A percentile compares a stretch with the other conserved stretches of the same genome.
phyloP scores from a whole-genome alignment of 2,888 invertebrate genomes.

The Timandra comae region DNA sequence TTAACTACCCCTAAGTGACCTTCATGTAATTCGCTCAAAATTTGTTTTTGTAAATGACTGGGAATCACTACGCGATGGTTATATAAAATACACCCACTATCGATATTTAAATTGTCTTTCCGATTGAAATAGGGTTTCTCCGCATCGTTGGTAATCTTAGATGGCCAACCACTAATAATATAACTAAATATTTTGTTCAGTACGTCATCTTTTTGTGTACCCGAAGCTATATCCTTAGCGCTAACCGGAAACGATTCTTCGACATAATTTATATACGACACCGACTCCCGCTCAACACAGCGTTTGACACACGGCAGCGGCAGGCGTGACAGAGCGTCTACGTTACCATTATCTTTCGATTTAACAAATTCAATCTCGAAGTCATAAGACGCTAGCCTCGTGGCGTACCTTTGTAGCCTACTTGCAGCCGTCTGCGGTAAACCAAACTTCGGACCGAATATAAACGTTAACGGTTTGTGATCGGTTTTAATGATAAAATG shows the following conservation, averaged over 20 bases:
- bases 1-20: slow-evolving; percentile 21
- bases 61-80: slow-evolving; percentile 13
- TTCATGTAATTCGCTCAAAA: slow-evolving; percentile 9
- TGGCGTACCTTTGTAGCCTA: slow-evolving; percentile 9
- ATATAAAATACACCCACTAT: slow-evolving; percentile 12
- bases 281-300: slow-evolving; percentile 1
- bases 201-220: slow-evolving; percentile 1
- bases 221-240: neutral
- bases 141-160: slow-evolving; percentile 1
- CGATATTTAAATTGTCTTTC: slow-evolving; percentile 7
- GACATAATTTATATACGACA: slow-evolving; percentile 4
- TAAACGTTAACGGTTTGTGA: slow-evolving; percentile 7
- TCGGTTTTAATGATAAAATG: slow-evolving; percentile 9
- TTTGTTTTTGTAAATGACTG: slow-evolving; percentile 1
- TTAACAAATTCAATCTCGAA: slow-evolving; percentile 7
- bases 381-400: slow-evolving; percentile 23
- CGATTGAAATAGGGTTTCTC: slow-evolving; percentile 9
- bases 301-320: neutral
- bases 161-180: slow-evolving; percentile 18
- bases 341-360: slow-evolving; percentile 3
- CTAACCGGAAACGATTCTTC: slow-evolving; percentile 3
- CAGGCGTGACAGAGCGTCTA: slow-evolving; percentile 3
- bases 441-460: slow-evolving; percentile 10
- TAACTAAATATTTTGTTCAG: slow-evolving; percentile 6
- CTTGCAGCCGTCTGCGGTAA: slow-evolving; percentile 11